phyloP scores from a whole-genome alignment of 2,113 vertebrate genomes.

The Protomyctophum bolini region DNA sequence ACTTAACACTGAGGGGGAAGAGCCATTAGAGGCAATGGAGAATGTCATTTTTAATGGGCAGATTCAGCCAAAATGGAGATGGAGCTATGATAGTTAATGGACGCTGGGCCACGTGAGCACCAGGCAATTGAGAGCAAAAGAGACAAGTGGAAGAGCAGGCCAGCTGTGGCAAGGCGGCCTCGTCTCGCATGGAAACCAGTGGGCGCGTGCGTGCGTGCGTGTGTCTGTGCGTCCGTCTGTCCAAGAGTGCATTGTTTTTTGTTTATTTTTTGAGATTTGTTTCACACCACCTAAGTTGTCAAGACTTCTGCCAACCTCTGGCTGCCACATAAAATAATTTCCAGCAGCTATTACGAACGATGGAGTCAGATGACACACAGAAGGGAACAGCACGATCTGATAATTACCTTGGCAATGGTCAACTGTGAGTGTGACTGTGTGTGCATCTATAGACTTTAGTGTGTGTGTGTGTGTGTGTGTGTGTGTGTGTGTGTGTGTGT shows the following conservation, averaged over 20 bases:
- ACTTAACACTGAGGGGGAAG: slow-evolving; percentile 59
- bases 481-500: slow-evolving; percentile 5
- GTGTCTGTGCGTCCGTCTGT: slow-evolving; percentile 8
- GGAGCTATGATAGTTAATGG: slow-evolving; percentile 58
- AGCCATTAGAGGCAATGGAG: slow-evolving; percentile 69
- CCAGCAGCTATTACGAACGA: background rate
- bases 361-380: background rate
- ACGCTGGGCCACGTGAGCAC: slow-evolving; percentile 40
- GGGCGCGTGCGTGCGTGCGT: background rate
- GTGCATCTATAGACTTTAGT: background rate
- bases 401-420: slow-evolving; percentile 26
- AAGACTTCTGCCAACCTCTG: background rate
- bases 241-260: background rate
- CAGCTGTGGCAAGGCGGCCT: slow-evolving; percentile 41
- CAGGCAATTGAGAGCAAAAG: slow-evolving; percentile 35
- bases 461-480: background rate
- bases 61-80: slow-evolving; percentile 54
- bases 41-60: slow-evolving; percentile 56
- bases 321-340: no score
- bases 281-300: background rate
- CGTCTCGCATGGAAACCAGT: slow-evolving; percentile 48
- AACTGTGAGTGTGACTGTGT: background rate
- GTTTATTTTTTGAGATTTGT: background rate
- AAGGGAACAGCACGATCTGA: slow-evolving; percentile 3
- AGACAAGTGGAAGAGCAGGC: slow-evolving; percentile 58